These are phyloP conservation scores for Tetraneura akinire DNA, from an alignment of 1,140 invertebrate species.

Conservation along the genomic window DNA sequence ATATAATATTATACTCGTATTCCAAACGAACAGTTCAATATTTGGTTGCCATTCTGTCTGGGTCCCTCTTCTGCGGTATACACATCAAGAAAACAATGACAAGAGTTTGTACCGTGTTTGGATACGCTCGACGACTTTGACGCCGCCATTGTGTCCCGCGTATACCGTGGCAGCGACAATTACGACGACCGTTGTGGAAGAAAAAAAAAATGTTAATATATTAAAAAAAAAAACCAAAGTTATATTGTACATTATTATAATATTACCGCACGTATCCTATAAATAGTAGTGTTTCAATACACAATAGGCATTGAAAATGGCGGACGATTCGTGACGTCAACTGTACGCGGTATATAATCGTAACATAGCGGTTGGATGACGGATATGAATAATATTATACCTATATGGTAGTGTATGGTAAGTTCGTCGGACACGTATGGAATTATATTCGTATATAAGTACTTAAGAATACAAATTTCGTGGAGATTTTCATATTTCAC, in stretches of 20 bases:
- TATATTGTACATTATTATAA: conserved; percentile 1
- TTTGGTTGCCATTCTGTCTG: neutral
- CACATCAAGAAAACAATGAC: conserved; percentile 15
- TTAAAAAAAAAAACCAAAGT: conserved; percentile 24
- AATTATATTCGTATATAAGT: too few relatives aligned
- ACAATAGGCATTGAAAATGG: conserved; percentile 33
- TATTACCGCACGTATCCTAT: neutral
- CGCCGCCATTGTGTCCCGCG: conserved; percentile 28
- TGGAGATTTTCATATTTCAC: too few relatives aligned
- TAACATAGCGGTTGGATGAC: neutral
- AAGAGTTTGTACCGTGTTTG: neutral
- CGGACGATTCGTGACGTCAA: conserved; percentile 32
- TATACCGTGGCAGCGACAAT: neutral
- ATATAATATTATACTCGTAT: too few relatives aligned
- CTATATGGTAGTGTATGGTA: too few relatives aligned
- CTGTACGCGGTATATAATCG: neutral
- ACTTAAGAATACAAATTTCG: too few relatives aligned
- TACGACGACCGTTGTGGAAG: too few relatives aligned
- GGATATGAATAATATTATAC: too few relatives aligned
- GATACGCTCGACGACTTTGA: conserved; percentile 15
- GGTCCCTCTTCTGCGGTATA: neutral
- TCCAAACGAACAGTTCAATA: conserved; percentile 1
- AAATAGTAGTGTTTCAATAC: neutral
- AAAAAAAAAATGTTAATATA: conserved; percentile 15
- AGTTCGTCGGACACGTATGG: too few relatives aligned